Conservation (phyloP, 2,113 vertebrate genomes). For the Gnathonemus longibarbis region DNA sequence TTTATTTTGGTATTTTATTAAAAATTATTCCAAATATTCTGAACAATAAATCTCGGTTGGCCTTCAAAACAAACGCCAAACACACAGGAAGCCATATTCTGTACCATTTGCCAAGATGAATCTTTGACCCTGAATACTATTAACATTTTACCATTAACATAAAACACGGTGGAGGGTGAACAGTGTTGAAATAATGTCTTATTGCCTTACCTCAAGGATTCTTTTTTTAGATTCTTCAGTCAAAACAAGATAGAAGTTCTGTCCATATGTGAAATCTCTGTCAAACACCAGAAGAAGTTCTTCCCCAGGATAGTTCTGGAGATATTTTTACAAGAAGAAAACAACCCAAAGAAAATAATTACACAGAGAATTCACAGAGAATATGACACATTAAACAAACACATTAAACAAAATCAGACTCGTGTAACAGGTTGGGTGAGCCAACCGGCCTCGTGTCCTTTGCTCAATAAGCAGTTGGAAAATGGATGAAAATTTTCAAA, state of each 20-base stretch:
- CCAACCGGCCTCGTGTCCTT: background rate
- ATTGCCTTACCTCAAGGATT: slow-evolving; percentile 65
- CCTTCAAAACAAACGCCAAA: background rate
- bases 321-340: background rate
- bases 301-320: slow-evolving; percentile 80
- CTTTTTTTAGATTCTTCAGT: slow-evolving; percentile 76
- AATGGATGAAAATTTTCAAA: background rate
- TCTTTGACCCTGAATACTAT: background rate
- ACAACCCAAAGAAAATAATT: background rate
- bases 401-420: background rate
- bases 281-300: slow-evolving; percentile 83
- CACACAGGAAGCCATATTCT: background rate
- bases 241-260: slow-evolving; percentile 77
- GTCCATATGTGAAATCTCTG: slow-evolving; percentile 69
- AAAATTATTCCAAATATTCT: background rate
- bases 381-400: background rate
- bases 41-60: background rate
- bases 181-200: background rate
- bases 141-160: background rate
- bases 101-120: background rate
- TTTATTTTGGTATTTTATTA: background rate
- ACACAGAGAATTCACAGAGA: background rate
- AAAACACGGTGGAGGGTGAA: background rate
- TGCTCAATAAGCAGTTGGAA: background rate
- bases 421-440: background rate